A percentile compares a stretch with the other conserved stretches of the same genome.
These are phyloP conservation scores for Herpetotheres cachinnans DNA, from an alignment of 2,113 vertebrate genomes.

Conservation along the genomic window DNA sequence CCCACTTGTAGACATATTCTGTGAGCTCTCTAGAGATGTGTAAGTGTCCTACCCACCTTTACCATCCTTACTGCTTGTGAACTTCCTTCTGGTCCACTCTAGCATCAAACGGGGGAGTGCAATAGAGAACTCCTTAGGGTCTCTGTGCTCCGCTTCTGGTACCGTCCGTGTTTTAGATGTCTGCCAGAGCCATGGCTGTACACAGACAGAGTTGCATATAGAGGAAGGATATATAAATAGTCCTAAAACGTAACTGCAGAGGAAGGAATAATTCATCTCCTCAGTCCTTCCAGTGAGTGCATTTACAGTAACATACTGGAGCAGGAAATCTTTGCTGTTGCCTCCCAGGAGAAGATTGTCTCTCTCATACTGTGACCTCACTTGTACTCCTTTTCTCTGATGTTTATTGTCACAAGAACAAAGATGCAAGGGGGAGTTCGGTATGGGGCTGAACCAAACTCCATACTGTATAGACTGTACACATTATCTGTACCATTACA, in stretches of 20 bases:
- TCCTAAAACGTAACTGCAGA: not conserved
- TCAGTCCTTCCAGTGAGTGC: not conserved
- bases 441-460: not conserved
- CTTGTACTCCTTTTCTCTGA: not conserved
- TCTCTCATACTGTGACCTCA: not conserved
- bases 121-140: not conserved
- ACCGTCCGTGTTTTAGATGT: not conserved
- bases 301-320: not conserved
- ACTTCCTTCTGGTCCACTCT: not conserved
- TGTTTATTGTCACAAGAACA: not conserved
- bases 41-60: not conserved
- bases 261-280: not conserved
- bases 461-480: not conserved
- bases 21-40: not conserved
- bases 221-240: not conserved
- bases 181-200: not conserved
- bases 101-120: not conserved
- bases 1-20: fast-evolving
- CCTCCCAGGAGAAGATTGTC: not conserved
- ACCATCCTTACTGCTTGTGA: not conserved
- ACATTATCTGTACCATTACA: not conserved
- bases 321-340: not conserved
- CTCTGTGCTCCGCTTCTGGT: not conserved
- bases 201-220: not conserved
- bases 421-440: not conserved